Percentiles rank a stretch among this genome's conserved stretches.
Conservation (phyloP, 2,888 invertebrate species). For the Dinocampus coccinellae region DNA sequence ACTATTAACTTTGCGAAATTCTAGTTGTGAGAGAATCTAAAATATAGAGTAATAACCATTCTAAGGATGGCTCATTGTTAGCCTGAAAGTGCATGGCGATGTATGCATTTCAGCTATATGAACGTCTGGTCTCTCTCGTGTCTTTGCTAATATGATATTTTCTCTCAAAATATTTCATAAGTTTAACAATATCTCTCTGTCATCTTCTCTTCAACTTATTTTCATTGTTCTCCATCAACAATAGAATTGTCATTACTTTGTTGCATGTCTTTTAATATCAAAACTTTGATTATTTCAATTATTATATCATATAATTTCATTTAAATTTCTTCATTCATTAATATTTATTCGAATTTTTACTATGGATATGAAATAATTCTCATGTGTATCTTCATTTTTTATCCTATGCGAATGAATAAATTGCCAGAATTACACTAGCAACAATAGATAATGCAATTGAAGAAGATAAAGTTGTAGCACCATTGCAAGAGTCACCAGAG, state of each 20-base stretch:
- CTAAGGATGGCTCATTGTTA: conserved; percentile 14
- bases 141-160: conserved; percentile 17
- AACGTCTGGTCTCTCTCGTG: neutral
- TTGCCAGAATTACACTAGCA: conserved; percentile 21
- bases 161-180: conserved; percentile 29
- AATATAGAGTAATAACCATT: conserved; percentile 8
- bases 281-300: conserved; percentile 13
- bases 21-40: conserved; percentile 24
- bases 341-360: neutral
- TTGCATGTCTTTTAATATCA: neutral
- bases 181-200: conserved; percentile 21
- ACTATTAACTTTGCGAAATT: too few relatives aligned
- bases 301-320: neutral
- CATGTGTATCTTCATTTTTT: neutral
- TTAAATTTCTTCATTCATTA: neutral
- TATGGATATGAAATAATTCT: neutral
- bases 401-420: conserved; percentile 37
- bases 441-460: conserved; percentile 27
- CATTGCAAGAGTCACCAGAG: conserved; percentile 90
- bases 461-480: conserved; percentile 49
- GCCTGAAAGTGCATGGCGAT: neutral
- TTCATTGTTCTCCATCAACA: conserved; percentile 9
- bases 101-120: conserved; percentile 22
- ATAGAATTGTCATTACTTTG: neutral
- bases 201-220: conserved; percentile 23